phyloP scores from a whole-genome alignment of 2,888 invertebrate genomes.

The Morpho achilles region DNA sequence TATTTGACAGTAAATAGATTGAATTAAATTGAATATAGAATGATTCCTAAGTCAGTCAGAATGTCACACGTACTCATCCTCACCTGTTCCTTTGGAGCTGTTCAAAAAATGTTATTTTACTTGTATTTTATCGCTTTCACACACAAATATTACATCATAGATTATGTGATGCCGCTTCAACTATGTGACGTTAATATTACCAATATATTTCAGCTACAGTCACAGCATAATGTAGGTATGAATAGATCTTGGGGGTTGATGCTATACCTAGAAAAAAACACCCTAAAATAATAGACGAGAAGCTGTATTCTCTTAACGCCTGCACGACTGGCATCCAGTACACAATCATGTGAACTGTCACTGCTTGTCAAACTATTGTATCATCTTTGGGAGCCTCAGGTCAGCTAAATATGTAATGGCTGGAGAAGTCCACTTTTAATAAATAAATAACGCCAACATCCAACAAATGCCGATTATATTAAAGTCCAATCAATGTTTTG shows the following conservation, averaged over 20 bases:
- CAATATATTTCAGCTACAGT: constrained; percentile 65
- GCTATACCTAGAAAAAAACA: constrained; percentile 78
- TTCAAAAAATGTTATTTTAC: constrained; percentile 77
- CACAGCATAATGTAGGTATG: constrained; percentile 60
- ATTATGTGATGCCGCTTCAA: constrained; percentile 70
- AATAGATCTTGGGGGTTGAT: constrained; percentile 56
- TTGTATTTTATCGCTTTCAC: constrained; percentile 71
- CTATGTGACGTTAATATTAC: constrained; percentile 74
- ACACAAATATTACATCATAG: constrained; percentile 72
- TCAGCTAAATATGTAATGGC: constrained; percentile 64
- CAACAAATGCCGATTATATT: constrained; percentile 66
- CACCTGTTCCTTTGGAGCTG: constrained; percentile 76
- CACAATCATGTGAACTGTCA: constrained; percentile 41
- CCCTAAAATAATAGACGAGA: constrained; percentile 70
- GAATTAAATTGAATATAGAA: constrained; percentile 43
- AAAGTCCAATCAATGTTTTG: constrained; percentile 73
- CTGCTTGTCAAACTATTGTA: constrained; percentile 48
- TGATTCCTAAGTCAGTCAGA: constrained; percentile 51
- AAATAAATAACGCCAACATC: constrained; percentile 72
- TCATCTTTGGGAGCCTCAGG: constrained; percentile 50
- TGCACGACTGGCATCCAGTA: constrained; percentile 38
- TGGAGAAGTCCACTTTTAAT: constrained; percentile 57
- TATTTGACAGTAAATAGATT: constrained; percentile 41
- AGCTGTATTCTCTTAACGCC: constrained; percentile 43
- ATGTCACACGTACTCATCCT: constrained; percentile 73